A percentile compares a stretch with the other conserved stretches of the same genome.
Conservation (phyloP, 2,888 invertebrate genomes). For the Ellobium chinense region DNA sequence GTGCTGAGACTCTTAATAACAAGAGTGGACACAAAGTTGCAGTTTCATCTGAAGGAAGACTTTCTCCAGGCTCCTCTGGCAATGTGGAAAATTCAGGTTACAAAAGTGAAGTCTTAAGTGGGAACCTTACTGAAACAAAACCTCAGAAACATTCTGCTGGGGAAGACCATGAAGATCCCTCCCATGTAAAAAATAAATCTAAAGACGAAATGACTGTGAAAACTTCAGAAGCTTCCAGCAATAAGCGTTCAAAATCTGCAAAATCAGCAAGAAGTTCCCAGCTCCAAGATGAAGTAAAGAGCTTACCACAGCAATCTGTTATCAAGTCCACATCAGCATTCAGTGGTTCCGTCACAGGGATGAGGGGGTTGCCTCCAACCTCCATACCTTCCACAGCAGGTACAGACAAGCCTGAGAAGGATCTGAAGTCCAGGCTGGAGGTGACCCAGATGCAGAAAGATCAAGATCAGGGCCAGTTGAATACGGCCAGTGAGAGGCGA, state of each 20-base stretch:
- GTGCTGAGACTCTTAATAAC: not conserved
- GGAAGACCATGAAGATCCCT: no score
- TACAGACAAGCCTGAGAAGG: not conserved
- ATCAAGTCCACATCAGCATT: conserved; percentile 11
- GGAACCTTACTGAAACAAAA: not conserved
- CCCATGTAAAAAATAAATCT: no score
- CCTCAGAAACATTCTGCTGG: not conserved
- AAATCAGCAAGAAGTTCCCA: no score
- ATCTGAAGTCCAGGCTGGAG: not conserved
- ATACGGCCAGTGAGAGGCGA: not conserved
- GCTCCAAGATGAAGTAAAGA: no score
- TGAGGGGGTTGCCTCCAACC: not conserved
- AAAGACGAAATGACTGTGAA: no score
- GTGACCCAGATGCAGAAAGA: not conserved
- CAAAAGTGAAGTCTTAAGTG: not conserved
- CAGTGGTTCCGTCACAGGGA: not conserved
- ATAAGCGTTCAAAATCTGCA: no score
- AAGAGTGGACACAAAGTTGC: not conserved
- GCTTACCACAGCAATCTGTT: no score
- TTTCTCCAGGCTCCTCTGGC: not conserved
- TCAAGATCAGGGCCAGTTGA: not conserved
- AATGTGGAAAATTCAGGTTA: not conserved
- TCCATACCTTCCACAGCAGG: not conserved
- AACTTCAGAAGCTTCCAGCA: no score
- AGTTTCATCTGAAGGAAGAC: not conserved